Percentiles rank a stretch among this genome's conserved stretches.
These are phyloP conservation scores for Parauchenoglanis punctatus DNA, from an alignment of 2,797 vertebrate genomes.

Conservation along the genomic window DNA sequence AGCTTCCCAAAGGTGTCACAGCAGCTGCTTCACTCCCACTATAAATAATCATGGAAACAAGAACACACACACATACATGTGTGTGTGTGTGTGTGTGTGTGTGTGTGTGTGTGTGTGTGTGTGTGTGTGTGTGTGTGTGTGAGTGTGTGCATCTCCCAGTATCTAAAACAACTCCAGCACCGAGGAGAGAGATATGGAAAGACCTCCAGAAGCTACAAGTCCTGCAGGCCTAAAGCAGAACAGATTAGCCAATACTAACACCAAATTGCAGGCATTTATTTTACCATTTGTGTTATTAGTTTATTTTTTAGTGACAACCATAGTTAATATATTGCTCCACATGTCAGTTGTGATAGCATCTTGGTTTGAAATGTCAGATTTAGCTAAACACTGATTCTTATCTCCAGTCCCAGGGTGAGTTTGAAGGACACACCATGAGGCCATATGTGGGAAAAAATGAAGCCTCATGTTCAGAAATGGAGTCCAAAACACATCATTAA, in stretches of 20 bases:
- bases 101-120: too few species aligned
- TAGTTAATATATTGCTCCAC: constrained; percentile 5
- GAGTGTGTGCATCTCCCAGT: too few species aligned
- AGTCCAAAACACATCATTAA: constrained; percentile 9
- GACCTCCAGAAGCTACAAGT: constrained; percentile 3
- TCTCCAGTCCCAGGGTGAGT: neutral
- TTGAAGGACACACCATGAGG: neutral
- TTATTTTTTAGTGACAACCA: neutral
- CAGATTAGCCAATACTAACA: constrained; percentile 16
- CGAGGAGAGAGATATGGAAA: neutral
- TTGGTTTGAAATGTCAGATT: constrained; percentile 27
- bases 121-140: too few species aligned
- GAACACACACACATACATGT: constrained; percentile 1
- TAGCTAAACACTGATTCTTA: neutral
- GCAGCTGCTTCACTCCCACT: constrained; percentile 61
- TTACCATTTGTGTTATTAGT: neutral
- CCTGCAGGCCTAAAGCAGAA: neutral
- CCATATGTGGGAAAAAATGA: neutral
- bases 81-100: too few species aligned
- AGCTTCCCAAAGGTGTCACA: constrained; percentile 57
- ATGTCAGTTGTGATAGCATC: constrained; percentile 11
- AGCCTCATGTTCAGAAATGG: neutral
- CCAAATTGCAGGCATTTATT: neutral
- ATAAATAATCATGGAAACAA: constrained; percentile 62
- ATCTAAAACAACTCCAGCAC: constrained; percentile 32